Percentiles rank a stretch among this genome's conserved stretches.
Conservation (phyloP, 2,113 vertebrate genomes). For the Jaculus jaculus region DNA sequence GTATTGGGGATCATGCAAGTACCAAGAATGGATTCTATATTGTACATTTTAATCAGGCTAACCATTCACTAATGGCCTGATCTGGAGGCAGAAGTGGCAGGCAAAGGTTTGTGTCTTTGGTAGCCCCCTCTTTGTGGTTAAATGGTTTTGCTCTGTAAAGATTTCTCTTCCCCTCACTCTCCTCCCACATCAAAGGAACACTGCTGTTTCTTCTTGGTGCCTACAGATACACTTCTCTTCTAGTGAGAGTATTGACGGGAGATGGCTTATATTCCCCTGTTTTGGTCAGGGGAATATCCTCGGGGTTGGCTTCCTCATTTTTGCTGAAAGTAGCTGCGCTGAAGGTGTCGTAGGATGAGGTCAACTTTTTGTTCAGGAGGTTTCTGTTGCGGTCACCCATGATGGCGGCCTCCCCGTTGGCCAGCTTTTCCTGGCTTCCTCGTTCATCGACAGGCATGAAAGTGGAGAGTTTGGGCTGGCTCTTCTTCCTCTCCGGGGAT, state of each 20-base stretch:
- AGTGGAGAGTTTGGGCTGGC: slow-evolving; percentile 99
- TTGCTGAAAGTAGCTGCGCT: slow-evolving; percentile 92
- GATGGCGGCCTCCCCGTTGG: slow-evolving; percentile 96
- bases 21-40: slow-evolving; percentile 92
- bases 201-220: slow-evolving; percentile 76
- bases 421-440: slow-evolving; percentile 96
- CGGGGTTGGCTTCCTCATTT: slow-evolving; percentile 91
- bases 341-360: slow-evolving; percentile 97
- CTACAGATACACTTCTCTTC: slow-evolving; percentile 99
- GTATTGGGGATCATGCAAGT: slow-evolving; percentile 91
- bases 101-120: slow-evolving; percentile 90
- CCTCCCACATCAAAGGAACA: slow-evolving; percentile 80
- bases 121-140: slow-evolving; percentile 87
- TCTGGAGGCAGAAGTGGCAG: slow-evolving; percentile 90
- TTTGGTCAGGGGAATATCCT: slow-evolving; percentile 97
- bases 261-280: slow-evolving; percentile 99
- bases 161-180: slow-evolving; percentile 79
- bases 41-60: slow-evolving; percentile 93
- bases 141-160: slow-evolving; percentile 78
- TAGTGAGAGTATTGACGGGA: slow-evolving; percentile 96
- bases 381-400: slow-evolving; percentile 99
- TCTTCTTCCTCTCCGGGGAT: slow-evolving; percentile 97
- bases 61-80: slow-evolving; percentile 88
- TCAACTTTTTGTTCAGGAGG: slow-evolving; percentile 98
- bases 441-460: slow-evolving; percentile 96